Evolutionary conservation across 2,797 vertebrate genomes (phyloP).

Genomic region (Melanotaenia trifasciata): DNA sequence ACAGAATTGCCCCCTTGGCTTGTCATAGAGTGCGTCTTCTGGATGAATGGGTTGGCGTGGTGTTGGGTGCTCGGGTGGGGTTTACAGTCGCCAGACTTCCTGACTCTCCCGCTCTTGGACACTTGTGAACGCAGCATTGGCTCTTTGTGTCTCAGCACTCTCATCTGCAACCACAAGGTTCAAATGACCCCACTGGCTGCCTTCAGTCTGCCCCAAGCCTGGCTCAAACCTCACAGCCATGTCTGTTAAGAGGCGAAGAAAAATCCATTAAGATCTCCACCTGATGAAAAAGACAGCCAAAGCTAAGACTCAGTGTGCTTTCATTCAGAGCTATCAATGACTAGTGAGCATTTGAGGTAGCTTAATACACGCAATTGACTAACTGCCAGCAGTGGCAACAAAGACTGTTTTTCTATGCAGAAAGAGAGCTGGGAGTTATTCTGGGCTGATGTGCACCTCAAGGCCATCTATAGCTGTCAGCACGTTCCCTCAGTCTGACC

Average conservation of each 20-base stretch:
- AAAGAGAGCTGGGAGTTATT: constrained; percentile 57
- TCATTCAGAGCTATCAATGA: constrained; percentile 86
- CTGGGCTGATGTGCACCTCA: constrained; percentile 63
- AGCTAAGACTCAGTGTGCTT: constrained; percentile 80
- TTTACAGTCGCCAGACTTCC: constrained; percentile 90
- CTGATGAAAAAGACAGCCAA: constrained; percentile 81
- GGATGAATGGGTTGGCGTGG: constrained; percentile 16
- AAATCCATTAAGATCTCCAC: constrained; percentile 85
- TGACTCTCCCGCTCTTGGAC: constrained; percentile 87
- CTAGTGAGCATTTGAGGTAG: constrained; percentile 73
- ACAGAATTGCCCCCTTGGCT: constrained; percentile 17
- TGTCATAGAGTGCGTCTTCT: not conserved
- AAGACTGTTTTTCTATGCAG: constrained; percentile 69
- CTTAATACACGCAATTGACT: constrained; percentile 86
- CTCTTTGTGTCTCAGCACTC: constrained; percentile 84
- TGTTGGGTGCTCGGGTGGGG: constrained; percentile 65
- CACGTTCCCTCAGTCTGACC: constrained; percentile 57
- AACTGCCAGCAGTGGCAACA: constrained; percentile 84
- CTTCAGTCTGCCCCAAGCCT: constrained; percentile 72
- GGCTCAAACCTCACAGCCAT: constrained; percentile 57
- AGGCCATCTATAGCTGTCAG: constrained; percentile 71
- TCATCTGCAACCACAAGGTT: constrained; percentile 89
- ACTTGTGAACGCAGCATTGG: constrained; percentile 83
- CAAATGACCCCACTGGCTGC: constrained; percentile 84
- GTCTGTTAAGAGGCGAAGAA: constrained; percentile 76